Conservation (phyloP, 1,140 invertebrate genomes). For the Tribolium castaneum region DNA sequence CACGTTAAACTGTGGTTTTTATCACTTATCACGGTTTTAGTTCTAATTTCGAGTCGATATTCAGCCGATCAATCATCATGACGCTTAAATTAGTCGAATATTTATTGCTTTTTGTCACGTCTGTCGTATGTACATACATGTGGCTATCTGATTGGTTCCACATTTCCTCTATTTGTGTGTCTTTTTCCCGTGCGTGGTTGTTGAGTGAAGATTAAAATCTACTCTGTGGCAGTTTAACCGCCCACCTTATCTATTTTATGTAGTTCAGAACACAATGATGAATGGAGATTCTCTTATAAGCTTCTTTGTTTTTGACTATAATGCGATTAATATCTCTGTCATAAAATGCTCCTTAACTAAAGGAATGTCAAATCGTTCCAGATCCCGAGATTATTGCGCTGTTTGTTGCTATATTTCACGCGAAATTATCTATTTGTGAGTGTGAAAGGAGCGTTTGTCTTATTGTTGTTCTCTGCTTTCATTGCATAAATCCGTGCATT, state of each 20-base stretch:
- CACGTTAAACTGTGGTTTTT: too few relatives aligned
- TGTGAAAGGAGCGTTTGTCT: slow-evolving; percentile 15
- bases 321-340: slow-evolving; percentile 35
- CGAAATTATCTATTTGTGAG: slow-evolving; percentile 15
- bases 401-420: neutral
- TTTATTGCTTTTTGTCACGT: slow-evolving; percentile 30
- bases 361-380: slow-evolving; percentile 4
- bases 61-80: slow-evolving; percentile 29
- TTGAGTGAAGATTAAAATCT: slow-evolving; percentile 36
- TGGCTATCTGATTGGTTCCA: slow-evolving; percentile 28
- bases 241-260: slow-evolving; percentile 37
- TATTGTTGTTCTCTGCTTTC: neutral
- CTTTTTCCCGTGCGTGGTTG: slow-evolving; percentile 29
- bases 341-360: neutral
- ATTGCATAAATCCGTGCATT: neutral
- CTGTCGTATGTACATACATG: neutral
- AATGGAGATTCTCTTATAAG: slow-evolving; percentile 34
- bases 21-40: slow-evolving; percentile 5
- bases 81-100: slow-evolving; percentile 28
- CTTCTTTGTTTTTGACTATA: slow-evolving; percentile 33
- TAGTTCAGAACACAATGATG: slow-evolving; percentile 37
- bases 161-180: slow-evolving; percentile 27
- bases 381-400: neutral
- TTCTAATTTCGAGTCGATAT: slow-evolving; percentile 11
- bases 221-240: slow-evolving; percentile 35